phyloP scores from a whole-genome alignment of 2,888 invertebrate species.

The Erebia palarica region DNA sequence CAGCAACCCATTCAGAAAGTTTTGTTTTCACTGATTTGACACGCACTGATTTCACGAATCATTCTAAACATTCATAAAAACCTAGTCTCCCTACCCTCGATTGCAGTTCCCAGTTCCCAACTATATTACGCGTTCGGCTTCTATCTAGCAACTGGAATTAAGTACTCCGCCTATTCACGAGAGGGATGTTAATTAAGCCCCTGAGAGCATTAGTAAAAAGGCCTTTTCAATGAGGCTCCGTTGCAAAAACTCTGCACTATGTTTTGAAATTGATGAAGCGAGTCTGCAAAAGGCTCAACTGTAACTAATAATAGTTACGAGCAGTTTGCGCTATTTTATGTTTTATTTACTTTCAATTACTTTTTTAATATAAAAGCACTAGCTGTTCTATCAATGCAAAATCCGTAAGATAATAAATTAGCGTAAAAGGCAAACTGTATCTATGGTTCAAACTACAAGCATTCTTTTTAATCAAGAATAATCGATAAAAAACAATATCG shows the following conservation, averaged over 20 bases:
- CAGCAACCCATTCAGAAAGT: not conserved
- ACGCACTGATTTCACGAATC: not conserved
- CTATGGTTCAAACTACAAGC: too few species aligned
- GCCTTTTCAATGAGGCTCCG: conserved; percentile 58
- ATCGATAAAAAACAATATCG: too few species aligned
- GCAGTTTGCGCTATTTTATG: not conserved
- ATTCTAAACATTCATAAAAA: conserved; percentile 26
- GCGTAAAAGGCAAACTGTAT: not conserved
- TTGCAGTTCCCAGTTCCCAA: conserved; percentile 31
- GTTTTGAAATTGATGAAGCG: conserved; percentile 62
- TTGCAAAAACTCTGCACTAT: conserved; percentile 53
- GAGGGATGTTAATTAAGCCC: conserved; percentile 75
- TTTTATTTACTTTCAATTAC: conserved; percentile 10
- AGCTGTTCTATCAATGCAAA: not conserved
- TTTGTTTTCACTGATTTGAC: not conserved
- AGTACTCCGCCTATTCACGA: conserved; percentile 66
- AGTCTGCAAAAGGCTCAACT: conserved; percentile 37
- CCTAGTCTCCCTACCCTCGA: conserved; percentile 28
- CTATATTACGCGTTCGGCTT: conserved; percentile 46
- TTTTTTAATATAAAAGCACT: not conserved
- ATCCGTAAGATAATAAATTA: not conserved
- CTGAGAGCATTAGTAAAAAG: conserved; percentile 77
- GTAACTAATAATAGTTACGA: conserved; percentile 31
- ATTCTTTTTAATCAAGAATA: not conserved
- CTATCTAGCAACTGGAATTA: conserved; percentile 58